phyloP scores from a whole-genome alignment of 2,888 invertebrate genomes.

The Hypena proboscidalis region DNA sequence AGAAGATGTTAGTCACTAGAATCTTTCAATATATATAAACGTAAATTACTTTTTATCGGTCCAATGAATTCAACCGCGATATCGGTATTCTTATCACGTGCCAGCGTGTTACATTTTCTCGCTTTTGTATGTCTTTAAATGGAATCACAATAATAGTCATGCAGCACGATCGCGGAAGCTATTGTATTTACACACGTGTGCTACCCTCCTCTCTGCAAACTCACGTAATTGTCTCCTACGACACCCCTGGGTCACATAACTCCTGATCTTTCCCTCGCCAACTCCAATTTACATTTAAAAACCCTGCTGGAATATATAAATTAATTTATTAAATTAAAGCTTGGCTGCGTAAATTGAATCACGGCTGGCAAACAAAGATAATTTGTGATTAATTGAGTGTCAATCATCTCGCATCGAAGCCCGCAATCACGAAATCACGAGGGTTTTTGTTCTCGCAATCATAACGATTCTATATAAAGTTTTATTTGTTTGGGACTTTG shows the following conservation, averaged over 20 bases:
- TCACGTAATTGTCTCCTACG: neutral
- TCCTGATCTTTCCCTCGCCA: neutral
- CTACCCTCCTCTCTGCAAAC: too few species aligned
- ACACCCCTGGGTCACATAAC: neutral
- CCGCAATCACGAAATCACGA: neutral
- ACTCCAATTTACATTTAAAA: conserved; percentile 1
- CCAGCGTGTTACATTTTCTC: too few species aligned
- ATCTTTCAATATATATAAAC: too few species aligned
- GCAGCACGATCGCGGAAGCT: too few species aligned
- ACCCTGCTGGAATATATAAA: neutral
- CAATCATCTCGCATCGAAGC: conserved; percentile 5
- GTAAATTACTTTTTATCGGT: too few species aligned
- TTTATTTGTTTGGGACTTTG: conserved; percentile 2
- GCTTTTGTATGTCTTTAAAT: too few species aligned
- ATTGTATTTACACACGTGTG: too few species aligned
- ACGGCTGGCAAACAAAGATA: conserved; percentile 3
- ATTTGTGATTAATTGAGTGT: conserved; percentile 9
- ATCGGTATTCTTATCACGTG: too few species aligned
- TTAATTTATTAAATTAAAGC: conserved; percentile 7
- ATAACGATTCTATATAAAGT: neutral
- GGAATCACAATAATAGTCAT: too few species aligned
- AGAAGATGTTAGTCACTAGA: too few species aligned
- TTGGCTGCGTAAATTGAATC: conserved; percentile 5
- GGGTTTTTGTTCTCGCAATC: neutral
- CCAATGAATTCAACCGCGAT: too few species aligned